phyloP scores from a whole-genome alignment of 2,888 invertebrate genomes.

The Pyrocoelia pectoralis region DNA sequence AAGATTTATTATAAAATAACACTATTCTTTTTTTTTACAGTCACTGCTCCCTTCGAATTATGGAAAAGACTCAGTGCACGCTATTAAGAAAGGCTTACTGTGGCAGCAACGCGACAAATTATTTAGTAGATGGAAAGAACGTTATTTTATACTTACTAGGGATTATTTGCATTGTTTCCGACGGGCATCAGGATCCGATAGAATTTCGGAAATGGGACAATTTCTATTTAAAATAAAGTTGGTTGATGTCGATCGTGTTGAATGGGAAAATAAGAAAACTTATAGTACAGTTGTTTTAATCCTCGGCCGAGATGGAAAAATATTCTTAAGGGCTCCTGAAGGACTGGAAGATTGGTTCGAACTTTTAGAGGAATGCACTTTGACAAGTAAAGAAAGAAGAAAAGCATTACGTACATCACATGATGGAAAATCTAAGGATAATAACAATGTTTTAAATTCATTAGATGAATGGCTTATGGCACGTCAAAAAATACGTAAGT shows the following conservation, averaged over 20 bases:
- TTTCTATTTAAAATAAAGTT: constrained; percentile 71
- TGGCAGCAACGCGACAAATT: constrained; percentile 72
- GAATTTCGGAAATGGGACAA: constrained; percentile 63
- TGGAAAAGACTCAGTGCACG: constrained; percentile 62
- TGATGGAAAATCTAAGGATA: constrained; percentile 56
- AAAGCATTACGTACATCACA: constrained; percentile 63
- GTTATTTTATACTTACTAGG: constrained; percentile 71
- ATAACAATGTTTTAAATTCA: constrained; percentile 60
- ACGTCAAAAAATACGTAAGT: constrained; percentile 60
- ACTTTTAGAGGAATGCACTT: constrained; percentile 70
- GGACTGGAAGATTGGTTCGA: constrained; percentile 73
- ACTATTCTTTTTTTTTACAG: constrained; percentile 48
- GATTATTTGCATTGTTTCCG: constrained; percentile 74
- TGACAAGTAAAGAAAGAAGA: constrained; percentile 70
- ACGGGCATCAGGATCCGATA: constrained; percentile 43
- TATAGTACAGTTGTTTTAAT: constrained; percentile 68
- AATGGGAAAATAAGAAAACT: constrained; percentile 72
- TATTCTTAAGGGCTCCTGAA: constrained; percentile 62
- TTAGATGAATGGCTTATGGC: constrained; percentile 66
- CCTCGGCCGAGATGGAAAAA: constrained; percentile 61
- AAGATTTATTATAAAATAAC: too few species aligned
- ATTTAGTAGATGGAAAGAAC: constrained; percentile 73
- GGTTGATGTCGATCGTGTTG: constrained; percentile 70
- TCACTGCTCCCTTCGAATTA: constrained; percentile 52
- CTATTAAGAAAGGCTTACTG: constrained; percentile 69